phyloP scores from a whole-genome alignment of 1,140 invertebrate species.

The Condylostylus longicornis region DNA sequence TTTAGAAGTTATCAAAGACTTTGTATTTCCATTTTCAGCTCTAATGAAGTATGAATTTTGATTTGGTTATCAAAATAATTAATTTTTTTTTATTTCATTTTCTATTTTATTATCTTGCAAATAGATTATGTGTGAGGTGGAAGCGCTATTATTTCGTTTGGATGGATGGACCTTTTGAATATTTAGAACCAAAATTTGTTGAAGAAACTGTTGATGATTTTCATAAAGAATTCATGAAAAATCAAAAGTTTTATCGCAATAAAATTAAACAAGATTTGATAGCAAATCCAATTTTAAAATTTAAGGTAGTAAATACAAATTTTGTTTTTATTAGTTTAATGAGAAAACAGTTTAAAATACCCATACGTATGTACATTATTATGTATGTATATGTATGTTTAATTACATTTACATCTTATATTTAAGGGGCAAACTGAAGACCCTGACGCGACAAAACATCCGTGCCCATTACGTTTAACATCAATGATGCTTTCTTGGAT shows the following conservation, averaged over 20 bases:
- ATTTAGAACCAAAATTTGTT: conserved; percentile 54
- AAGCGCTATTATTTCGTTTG: conserved; percentile 66
- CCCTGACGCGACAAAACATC: conserved; percentile 55
- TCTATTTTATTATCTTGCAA: not conserved
- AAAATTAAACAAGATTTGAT: conserved; percentile 60
- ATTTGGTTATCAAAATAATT: not conserved
- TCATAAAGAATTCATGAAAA: conserved; percentile 57
- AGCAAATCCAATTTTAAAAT: conserved; percentile 46
- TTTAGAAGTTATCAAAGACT: conserved; percentile 54
- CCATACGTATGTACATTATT: not conserved
- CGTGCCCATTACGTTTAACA: conserved; percentile 61
- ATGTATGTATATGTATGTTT: not conserved
- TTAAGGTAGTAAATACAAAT: conserved; percentile 37
- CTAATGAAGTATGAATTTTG: conserved; percentile 36
- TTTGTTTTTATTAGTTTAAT: not conserved
- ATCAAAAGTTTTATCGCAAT: conserved; percentile 63
- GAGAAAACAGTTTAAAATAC: not conserved
- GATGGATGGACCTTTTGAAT: conserved; percentile 82
- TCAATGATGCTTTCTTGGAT: conserved; percentile 53
- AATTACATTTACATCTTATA: conserved; percentile 19
- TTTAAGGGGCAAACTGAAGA: conserved; percentile 52
- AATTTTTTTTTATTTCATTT: not conserved
- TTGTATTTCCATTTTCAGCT: conserved; percentile 50
- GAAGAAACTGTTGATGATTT: conserved; percentile 56
- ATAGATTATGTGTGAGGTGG: conserved; percentile 50